phyloP scores from a whole-genome alignment of 2,113 vertebrate genomes.

The Malurus alboscapulatus region DNA sequence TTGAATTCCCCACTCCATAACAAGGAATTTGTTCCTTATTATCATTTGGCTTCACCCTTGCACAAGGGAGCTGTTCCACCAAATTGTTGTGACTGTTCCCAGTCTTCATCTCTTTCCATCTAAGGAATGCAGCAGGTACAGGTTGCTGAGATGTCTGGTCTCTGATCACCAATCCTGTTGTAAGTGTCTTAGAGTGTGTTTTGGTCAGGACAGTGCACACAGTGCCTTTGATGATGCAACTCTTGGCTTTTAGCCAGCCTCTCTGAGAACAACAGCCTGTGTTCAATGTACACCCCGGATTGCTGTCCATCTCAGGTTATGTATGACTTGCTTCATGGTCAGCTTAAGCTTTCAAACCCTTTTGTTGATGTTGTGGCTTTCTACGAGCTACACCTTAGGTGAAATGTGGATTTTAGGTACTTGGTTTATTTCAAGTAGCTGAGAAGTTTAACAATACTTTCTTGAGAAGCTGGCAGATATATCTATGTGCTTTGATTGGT shows the following conservation, averaged over 20 bases:
- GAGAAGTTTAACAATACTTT: not conserved
- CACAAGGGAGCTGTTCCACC: not conserved
- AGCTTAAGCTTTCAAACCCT: not conserved
- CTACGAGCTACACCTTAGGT: accelerated
- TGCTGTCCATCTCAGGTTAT: not conserved
- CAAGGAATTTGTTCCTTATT: not conserved
- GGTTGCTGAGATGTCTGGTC: not conserved
- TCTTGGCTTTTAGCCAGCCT: not conserved
- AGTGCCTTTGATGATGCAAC: not conserved
- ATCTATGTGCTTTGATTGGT: not conserved
- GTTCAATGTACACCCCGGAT: not conserved
- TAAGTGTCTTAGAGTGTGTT: not conserved
- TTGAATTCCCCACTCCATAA: not conserved
- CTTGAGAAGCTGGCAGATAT: not conserved
- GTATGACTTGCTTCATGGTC: not conserved
- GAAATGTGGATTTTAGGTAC: not conserved
- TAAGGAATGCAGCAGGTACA: not conserved
- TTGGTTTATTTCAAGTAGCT: not conserved
- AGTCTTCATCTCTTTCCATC: not conserved
- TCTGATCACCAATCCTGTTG: not conserved
- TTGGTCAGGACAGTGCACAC: not conserved
- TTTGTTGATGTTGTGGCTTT: accelerated
- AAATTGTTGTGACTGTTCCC: not conserved
- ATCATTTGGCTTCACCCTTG: not conserved
- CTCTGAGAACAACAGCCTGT: not conserved